These are phyloP conservation scores for Gavia stellata DNA, from an alignment of 2,113 vertebrate genomes.

Conservation along the genomic window DNA sequence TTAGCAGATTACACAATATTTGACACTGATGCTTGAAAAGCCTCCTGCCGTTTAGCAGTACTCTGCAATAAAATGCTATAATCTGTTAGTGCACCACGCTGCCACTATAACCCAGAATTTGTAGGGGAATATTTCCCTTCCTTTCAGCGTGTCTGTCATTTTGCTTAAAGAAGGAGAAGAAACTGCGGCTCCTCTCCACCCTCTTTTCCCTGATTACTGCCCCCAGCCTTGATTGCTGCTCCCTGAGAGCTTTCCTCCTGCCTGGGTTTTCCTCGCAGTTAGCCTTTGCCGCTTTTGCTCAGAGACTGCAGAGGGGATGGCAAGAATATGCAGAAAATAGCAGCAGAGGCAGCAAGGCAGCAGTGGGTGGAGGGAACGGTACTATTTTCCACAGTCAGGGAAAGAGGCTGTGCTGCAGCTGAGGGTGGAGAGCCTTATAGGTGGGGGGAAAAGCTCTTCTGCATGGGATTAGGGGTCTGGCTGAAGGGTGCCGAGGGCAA, in stretches of 20 bases:
- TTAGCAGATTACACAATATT: constrained; percentile 9
- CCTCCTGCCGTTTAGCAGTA: background rate
- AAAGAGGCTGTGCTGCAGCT: background rate
- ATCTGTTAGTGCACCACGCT: background rate
- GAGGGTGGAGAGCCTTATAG: background rate
- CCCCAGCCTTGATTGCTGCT: background rate
- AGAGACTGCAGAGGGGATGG: background rate
- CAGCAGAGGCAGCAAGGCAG: background rate
- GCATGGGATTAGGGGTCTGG: background rate
- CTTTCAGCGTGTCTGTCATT: background rate
- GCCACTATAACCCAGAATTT: background rate
- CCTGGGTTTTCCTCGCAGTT: background rate
- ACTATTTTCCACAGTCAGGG: background rate
- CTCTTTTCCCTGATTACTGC: background rate
- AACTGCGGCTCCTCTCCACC: background rate
- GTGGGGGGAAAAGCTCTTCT: background rate
- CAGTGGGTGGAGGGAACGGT: background rate
- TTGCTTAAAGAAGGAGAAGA: background rate
- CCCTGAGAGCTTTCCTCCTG: background rate
- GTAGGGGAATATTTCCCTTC: background rate
- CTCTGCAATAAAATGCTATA: background rate
- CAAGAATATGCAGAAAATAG: background rate
- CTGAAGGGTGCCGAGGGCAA: background rate
- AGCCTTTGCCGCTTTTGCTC: background rate
- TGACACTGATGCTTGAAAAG: constrained; percentile 21